Percentiles rank a stretch among this genome's conserved stretches.
Evolutionary conservation across 2,888 invertebrate species (phyloP).

Genomic region (Brachypalpus laphriformis): DNA sequence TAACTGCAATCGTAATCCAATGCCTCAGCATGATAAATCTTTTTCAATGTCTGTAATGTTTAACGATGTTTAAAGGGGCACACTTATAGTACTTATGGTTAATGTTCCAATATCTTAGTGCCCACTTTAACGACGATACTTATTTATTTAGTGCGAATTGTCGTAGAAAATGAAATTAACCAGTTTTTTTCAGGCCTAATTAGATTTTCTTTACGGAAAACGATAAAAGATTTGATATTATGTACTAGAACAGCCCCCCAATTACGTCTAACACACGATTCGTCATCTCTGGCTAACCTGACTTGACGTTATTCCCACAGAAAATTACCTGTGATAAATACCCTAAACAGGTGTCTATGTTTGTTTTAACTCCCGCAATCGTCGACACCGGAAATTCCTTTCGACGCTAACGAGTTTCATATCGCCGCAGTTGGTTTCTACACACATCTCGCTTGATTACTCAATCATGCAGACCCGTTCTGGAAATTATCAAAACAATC

Average conservation of each 20-base stretch:
- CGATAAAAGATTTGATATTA: background rate
- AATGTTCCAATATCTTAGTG: too few relatives aligned
- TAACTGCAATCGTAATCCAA: too few relatives aligned
- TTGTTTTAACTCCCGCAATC: constrained; percentile 38
- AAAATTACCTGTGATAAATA: constrained; percentile 23
- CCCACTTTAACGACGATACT: too few relatives aligned
- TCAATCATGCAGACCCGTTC: constrained; percentile 41
- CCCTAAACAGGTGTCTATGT: constrained; percentile 42
- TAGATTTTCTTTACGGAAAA: background rate
- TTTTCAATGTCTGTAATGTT: too few relatives aligned
- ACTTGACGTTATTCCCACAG: constrained; percentile 12
- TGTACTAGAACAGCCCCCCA: background rate
- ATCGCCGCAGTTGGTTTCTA: constrained; percentile 5
- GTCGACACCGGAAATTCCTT: constrained; percentile 59
- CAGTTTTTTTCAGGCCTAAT: background rate
- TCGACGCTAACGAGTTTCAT: constrained; percentile 51
- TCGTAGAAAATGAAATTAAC: background rate
- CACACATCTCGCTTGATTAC: constrained; percentile 19
- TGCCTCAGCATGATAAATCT: too few relatives aligned
- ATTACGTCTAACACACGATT: background rate
- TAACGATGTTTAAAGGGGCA: too few relatives aligned
- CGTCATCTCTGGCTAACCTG: constrained; percentile 9
- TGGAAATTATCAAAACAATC: constrained; percentile 37
- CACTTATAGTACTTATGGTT: too few relatives aligned
- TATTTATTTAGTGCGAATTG: too few relatives aligned